Percentiles rank a stretch among this genome's conserved stretches.
Conservation (phyloP, 2,888 invertebrate species). For the Syrphus vitripennis region DNA sequence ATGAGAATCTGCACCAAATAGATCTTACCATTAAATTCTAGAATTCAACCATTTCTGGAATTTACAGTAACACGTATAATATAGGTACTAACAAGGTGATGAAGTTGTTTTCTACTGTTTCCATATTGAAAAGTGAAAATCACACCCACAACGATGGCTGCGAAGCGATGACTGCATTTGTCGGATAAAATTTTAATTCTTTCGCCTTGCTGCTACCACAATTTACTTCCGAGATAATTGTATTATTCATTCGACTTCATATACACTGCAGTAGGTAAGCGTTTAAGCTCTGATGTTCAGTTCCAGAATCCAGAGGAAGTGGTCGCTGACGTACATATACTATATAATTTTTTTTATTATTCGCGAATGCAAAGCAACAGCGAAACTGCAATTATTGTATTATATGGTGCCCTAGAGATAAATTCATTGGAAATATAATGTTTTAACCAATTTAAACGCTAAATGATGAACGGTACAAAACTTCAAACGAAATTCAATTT, state of each 20-base stretch:
- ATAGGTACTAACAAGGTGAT: no score
- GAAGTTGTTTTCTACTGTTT: constrained; percentile 2
- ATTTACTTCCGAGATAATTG: constrained; percentile 18
- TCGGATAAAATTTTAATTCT: constrained; percentile 28
- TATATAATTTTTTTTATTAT: no score
- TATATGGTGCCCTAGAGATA: background rate
- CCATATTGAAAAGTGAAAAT: background rate
- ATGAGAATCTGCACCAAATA: no score
- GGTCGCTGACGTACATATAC: no score
- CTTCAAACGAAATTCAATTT: background rate
- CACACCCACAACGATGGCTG: background rate
- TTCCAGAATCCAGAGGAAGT: background rate
- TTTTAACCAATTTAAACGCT: background rate
- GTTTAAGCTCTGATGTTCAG: background rate
- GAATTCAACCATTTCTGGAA: no score
- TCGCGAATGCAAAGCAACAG: background rate
- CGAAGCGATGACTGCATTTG: constrained; percentile 12
- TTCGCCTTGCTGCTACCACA: constrained; percentile 23
- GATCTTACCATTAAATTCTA: no score
- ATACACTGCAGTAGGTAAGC: background rate
- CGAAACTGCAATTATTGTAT: constrained; percentile 3
- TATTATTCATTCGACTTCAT: constrained; percentile 13
- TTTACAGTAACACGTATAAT: no score
- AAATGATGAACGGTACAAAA: background rate
- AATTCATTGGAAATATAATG: background rate